Base-by-base conservation (phyloP, 2,888 invertebrate species). In the Catonia carolina region DNA sequence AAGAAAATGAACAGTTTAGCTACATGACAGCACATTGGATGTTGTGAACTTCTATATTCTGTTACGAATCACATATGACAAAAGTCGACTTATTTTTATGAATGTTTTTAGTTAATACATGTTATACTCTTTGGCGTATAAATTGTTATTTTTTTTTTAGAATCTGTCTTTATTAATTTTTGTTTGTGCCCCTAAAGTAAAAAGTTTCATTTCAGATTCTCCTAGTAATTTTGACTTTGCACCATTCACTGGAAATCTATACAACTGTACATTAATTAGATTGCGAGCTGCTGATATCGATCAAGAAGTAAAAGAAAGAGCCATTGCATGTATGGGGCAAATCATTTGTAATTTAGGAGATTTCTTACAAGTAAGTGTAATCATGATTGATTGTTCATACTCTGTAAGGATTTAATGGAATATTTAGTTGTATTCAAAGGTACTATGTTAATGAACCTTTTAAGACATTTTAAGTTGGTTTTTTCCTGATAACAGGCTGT, bases 231-330 rank as follows among this genome's bases (percentile, higher is more conserved):
- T 88, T 65, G 86, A 92, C 71, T 84, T 91, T 63, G 78, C 80
- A 2, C 83, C 84, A n/a, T 88, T 87, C 71, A 84, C 90, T 18
- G 79, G 79, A 12, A 83, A 84, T 56, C 83, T 90, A 70, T 97
- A 96, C 73, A 78, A 82, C 58, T 90, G 90, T 67, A 92, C 94
- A 0, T 74, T 95, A 64, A 81, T 86, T 59, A 82, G 95, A 58
- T 78, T 99, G 36, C 86, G 86, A 67, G 92, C 97, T 31, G 89
- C 96, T 0, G 98, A 99, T 71, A 95, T 98, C 69, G 99, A 99
- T 76, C 98, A 99, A 72, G 99, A 99, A 75, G 98, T 99, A 0
- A 98, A 99, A 73, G 99, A 99, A 71, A 82, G 95, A 20, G 96
- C 99, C 8, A 98, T 99, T 62, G 89, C 94, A 1, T 94, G 97